phyloP scores from a whole-genome alignment of 2,113 vertebrate species.

The Micromys minutus region DNA sequence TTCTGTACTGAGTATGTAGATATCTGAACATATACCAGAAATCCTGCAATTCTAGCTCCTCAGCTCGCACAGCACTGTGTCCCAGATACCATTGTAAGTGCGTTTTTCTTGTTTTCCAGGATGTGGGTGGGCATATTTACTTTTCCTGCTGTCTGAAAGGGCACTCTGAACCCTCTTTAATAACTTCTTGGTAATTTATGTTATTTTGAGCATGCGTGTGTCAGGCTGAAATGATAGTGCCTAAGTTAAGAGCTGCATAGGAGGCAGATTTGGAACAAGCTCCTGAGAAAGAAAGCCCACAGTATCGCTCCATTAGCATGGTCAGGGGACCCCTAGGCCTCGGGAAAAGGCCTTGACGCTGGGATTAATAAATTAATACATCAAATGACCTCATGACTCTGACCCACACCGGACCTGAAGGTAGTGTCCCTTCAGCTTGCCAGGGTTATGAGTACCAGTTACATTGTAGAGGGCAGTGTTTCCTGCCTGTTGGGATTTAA shows the following conservation, averaged over 20 bases:
- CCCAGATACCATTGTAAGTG: background rate
- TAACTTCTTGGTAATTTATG: background rate
- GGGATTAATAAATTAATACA: background rate
- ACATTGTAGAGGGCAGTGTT: accelerated
- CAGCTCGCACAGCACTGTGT: background rate
- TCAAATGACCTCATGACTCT: background rate
- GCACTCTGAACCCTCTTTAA: background rate
- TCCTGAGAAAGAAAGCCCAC: background rate
- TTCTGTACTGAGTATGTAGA: background rate
- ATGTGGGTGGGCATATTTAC: background rate
- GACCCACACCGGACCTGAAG: background rate
- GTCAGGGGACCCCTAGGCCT: background rate
- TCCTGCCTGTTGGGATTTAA: accelerated
- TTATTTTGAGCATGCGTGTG: background rate
- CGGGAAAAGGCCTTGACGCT: accelerated
- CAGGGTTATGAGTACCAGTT: background rate
- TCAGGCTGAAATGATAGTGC: background rate
- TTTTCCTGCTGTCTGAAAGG: background rate
- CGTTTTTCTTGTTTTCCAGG: background rate
- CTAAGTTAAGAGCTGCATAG: background rate
- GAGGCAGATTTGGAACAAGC: background rate
- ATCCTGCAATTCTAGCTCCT: background rate
- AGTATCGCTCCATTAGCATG: accelerated
- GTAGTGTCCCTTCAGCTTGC: accelerated
- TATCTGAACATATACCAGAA: background rate